Conservation (phyloP, 2,888 invertebrate genomes). For the Ernsta delagoae region DNA sequence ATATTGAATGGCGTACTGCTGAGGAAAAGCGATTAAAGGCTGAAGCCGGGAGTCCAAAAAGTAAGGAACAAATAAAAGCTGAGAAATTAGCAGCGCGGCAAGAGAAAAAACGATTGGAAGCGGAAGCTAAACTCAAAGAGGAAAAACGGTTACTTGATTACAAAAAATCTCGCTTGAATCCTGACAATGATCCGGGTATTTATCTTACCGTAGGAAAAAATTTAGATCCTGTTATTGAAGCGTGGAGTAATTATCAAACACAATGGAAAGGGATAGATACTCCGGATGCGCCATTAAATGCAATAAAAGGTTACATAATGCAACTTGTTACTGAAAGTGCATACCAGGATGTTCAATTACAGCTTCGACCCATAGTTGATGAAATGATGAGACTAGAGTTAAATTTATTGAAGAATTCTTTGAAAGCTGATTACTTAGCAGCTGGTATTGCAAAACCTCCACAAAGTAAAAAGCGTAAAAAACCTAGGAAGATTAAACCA, state of each 20-base stretch:
- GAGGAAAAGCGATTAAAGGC: slow-evolving; percentile 68
- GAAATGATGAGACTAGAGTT: slow-evolving; percentile 86
- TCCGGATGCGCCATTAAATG: slow-evolving; percentile 80
- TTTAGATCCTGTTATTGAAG: slow-evolving; percentile 51
- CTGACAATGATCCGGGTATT: slow-evolving; percentile 73
- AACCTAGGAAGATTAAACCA: slow-evolving; percentile 69
- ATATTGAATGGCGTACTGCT: slow-evolving; percentile 66
- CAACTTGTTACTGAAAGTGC: slow-evolving; percentile 88
- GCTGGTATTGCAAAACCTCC: slow-evolving; percentile 54
- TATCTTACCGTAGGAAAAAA: slow-evolving; percentile 58
- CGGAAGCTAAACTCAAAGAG: slow-evolving; percentile 64
- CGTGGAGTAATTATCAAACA: slow-evolving; percentile 65
- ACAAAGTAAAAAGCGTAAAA: slow-evolving; percentile 63
- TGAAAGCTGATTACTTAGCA: slow-evolving; percentile 67
- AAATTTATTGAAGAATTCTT: slow-evolving; percentile 78
- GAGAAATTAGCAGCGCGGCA: slow-evolving; percentile 70
- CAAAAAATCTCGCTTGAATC: slow-evolving; percentile 74
- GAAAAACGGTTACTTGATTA: slow-evolving; percentile 72
- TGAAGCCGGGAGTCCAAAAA: slow-evolving; percentile 63
- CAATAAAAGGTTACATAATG: slow-evolving; percentile 85
- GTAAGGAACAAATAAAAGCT: slow-evolving; percentile 75
- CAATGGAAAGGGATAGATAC: slow-evolving; percentile 70
- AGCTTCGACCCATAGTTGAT: slow-evolving; percentile 89
- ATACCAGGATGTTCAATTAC: slow-evolving; percentile 86
- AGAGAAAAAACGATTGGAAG: slow-evolving; percentile 65